Base-by-base conservation (phyloP, 2,888 invertebrate species). In the Hymenopus coronatus region DNA sequence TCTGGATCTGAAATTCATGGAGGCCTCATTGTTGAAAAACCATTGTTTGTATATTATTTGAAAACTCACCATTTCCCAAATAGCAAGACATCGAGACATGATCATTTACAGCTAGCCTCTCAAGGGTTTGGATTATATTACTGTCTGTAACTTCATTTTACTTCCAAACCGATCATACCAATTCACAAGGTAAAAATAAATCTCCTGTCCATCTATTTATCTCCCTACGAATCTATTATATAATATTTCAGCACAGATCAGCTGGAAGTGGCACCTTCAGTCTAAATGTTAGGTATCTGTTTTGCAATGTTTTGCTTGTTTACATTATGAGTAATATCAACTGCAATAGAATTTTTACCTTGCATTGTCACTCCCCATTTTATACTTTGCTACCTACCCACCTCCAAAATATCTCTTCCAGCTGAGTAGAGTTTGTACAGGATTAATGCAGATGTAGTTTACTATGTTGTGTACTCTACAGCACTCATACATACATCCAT, bases 171-270 rank as follows among this genome's bases (percentile, higher is more conserved):
- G 28, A 54, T 90, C 54, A 83, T 87, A 88, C 82, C 86, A 83
- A 89, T 90, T 89, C 87, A 85, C 85, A 84, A 87, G 89, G 82
- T 89, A 88, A 90, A 90, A 89, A 89, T 90, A 89, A 90, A 90
- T 89, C 89, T 89, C 83, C 87, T 70, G 54, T 87, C 82, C 82
- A 28, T 84, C 84, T 81, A 81, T 89, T 84, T 89, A 82, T 40
- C 15, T 46, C 85, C 46, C 85, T 89, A 89, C 88, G 33, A 85
- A 88, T 86, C 89, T 89, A 89, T 88, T 89, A 90, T 85, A 70
- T 88, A 89, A 88, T 70, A 83, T 88, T 86, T 90, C 90, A 87
- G 90, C 90, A 85, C 28, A 70, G 54, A 82, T 88, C 82, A 70
- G 88, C 88, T 88, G 88, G 88, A 89, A 90, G 88, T 87, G 90